These are phyloP conservation scores for Anolis carolinensis DNA, from an alignment of 2,113 vertebrate genomes.

Conservation along the genomic window DNA sequence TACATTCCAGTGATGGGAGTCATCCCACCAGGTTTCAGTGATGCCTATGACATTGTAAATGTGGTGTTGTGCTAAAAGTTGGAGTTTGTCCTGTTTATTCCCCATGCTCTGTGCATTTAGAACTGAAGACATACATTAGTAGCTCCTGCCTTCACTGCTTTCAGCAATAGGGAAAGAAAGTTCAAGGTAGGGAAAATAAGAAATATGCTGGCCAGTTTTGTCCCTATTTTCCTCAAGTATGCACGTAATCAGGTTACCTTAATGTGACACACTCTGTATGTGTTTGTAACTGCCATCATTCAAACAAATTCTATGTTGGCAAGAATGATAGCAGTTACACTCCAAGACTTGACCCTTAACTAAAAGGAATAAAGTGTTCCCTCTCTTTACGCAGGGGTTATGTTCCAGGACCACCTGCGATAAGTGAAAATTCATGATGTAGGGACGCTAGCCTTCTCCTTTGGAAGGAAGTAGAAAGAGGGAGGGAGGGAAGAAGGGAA, in stretches of 20 bases:
- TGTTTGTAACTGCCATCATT: neutral
- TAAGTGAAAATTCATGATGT: no score
- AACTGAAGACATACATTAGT: neutral
- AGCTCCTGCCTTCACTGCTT: neutral
- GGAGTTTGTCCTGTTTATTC: no score
- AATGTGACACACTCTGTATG: neutral
- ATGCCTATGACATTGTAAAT: no score
- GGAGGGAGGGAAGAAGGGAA: no score
- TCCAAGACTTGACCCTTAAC: neutral
- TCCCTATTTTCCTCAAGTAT: neutral
- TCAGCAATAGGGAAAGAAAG: neutral
- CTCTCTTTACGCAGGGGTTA: no score
- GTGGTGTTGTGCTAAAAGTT: no score
- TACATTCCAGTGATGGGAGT: no score
- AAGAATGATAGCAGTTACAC: neutral
- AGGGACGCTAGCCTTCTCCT: no score
- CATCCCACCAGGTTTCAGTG: no score
- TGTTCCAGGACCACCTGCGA: no score
- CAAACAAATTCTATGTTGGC: neutral
- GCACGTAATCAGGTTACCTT: neutral
- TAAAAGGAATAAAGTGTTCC: neutral
- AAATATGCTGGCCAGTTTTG: neutral
- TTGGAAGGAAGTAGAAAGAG: no score
- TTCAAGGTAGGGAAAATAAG: neutral
- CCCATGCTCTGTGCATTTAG: no score